A percentile compares a stretch with the other conserved stretches of the same genome.
Conservation (phyloP, 2,113 vertebrate species). For the Polypterus senegalus region DNA sequence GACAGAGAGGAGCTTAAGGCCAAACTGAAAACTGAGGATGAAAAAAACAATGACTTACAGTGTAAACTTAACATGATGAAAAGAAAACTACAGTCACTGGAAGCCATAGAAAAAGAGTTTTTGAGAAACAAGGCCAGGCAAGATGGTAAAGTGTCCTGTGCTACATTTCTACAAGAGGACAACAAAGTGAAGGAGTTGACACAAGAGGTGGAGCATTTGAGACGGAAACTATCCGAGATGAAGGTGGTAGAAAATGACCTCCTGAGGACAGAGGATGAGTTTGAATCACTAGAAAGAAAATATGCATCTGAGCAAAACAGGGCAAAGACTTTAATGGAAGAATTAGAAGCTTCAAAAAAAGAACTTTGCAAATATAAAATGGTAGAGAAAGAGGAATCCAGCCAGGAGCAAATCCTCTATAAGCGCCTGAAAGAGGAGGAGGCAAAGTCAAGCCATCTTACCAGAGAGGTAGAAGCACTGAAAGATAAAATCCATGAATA, state of each 20-base stretch:
- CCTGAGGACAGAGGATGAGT: constrained; percentile 79
- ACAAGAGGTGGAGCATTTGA: constrained; percentile 81
- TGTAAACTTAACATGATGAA: constrained; percentile 78
- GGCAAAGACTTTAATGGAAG: constrained; percentile 67
- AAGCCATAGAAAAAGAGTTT: constrained; percentile 73
- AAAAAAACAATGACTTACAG: constrained; percentile 74
- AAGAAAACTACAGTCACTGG: constrained; percentile 79
- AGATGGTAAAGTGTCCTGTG: constrained; percentile 58
- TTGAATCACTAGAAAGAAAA: constrained; percentile 73
- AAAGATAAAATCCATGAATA: constrained; percentile 93
- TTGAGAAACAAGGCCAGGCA: constrained; percentile 75
- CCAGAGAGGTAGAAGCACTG: constrained; percentile 75
- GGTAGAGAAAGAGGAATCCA: constrained; percentile 78
- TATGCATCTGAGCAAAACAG: constrained; percentile 70
- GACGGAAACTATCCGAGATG: constrained; percentile 80
- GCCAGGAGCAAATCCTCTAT: constrained; percentile 76
- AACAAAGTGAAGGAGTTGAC: constrained; percentile 91
- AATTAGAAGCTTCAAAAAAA: constrained; percentile 70
- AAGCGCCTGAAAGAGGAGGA: constrained; percentile 84
- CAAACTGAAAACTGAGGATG: constrained; percentile 73
- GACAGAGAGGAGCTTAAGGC: constrained; percentile 81
- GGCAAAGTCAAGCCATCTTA: constrained; percentile 78
- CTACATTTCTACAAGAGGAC: constrained; percentile 71
- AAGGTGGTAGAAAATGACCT: constrained; percentile 80
- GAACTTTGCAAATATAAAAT: constrained; percentile 81